Evolutionary conservation across 1,140 invertebrate genomes (phyloP), one percentile per base, ranked within the genome.

Genomic region (Drosophila sturtevanti): DNA sequence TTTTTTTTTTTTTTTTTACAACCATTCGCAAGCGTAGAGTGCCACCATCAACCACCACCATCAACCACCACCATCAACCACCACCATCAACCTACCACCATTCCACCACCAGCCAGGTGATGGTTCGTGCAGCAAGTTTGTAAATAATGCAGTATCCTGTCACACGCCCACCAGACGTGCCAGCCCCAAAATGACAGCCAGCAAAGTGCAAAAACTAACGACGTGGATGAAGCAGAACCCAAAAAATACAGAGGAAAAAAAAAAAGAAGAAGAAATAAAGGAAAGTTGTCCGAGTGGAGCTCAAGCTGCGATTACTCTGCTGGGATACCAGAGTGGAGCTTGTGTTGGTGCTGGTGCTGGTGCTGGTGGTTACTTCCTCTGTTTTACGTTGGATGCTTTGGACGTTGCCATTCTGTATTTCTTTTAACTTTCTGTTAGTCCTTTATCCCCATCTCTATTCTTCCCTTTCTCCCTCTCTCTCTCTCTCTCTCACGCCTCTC

Each of bases 181-280:
- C 52, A 65, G 64, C 51, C 52, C 35, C 59, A 54, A 68, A 68
- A 80, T 80, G 81, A 82, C 66, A 79, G 68, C 37, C 77, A 65
- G 60, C 64, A 81, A 87, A 87, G 84, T 82, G 84, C 72, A 76
- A 73, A 31, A 79, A 71, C 68, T 70, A 77, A 87, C 82, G 79
- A 87, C 68, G 65, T 87, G 79, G 63, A 63, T 79, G 56, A 76
- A 72, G 81, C 63, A 69, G 27, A 75, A 72, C 76, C 63, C 63
- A 69, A 85, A 80, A 48, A 21, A 11, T 7, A 44, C 16, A 14
- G 11, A 48, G 21, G 11, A 21, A 21, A 21, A 48, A 21, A 48
- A 2, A 21, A 21, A 10, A 16, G 16, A 21, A 4, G 11, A 11
- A 21, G 41, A 48, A 21, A 48, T 48, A 48, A 48, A 48, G 41